These are phyloP conservation scores for Hymenochirus boettgeri DNA, from an alignment of 2,113 vertebrate species.

Conservation along the genomic window DNA sequence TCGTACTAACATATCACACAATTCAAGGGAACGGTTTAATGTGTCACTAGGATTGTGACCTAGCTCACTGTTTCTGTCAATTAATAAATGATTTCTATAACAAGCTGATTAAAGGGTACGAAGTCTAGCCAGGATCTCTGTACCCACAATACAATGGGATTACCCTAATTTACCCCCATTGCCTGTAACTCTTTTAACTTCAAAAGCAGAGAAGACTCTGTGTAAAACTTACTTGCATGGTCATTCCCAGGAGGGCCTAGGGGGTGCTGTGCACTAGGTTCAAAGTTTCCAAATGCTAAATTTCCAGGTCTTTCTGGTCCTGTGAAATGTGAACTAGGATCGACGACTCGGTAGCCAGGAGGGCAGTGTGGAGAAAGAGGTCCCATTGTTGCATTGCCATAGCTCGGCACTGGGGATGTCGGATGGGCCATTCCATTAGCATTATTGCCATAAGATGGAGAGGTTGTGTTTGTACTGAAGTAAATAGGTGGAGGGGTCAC, in stretches of 20 bases:
- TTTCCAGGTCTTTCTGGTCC: constrained; percentile 10
- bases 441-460: constrained; percentile 7
- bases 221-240: constrained; percentile 7
- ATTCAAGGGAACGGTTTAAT: no score
- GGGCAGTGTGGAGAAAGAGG: constrained; percentile 19
- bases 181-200: no score
- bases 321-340: constrained; percentile 8
- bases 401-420: background rate
- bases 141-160: no score
- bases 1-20: no score
- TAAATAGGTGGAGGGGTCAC: background rate
- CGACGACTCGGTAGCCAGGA: background rate
- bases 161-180: no score
- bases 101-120: no score
- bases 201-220: no score
- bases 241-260: background rate
- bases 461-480: constrained; percentile 8
- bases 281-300: constrained; percentile 11
- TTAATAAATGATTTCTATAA: no score
- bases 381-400: constrained; percentile 13
- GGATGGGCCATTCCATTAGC: background rate
- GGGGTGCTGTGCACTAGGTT: background rate
- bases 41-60: no score
- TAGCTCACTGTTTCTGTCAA: no score
- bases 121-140: no score